A percentile compares a stretch with the other conserved stretches of the same genome.
These are phyloP conservation scores for Marcusenius ussheri DNA, from an alignment of 2,113 vertebrate genomes.

Conservation along the genomic window DNA sequence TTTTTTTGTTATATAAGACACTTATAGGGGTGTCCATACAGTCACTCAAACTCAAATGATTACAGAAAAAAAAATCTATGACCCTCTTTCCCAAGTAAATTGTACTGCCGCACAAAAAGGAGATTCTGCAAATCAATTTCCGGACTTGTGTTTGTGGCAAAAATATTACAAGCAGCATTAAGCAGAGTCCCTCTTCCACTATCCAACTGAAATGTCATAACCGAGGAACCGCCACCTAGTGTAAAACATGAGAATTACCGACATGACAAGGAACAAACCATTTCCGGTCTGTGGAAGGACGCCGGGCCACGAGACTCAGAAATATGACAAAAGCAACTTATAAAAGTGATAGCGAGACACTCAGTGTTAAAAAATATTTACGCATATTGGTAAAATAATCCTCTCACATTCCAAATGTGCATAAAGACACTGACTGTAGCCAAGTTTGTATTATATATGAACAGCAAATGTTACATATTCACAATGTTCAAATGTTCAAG, in stretches of 20 bases:
- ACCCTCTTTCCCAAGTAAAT: not conserved
- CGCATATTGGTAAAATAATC: not conserved
- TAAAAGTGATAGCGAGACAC: not conserved
- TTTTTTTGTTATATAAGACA: constrained; percentile 12
- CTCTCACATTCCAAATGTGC: not conserved
- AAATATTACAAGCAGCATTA: not conserved
- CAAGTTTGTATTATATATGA: not conserved
- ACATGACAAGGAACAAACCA: not conserved
- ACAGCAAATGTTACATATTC: not conserved
- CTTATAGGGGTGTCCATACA: not conserved
- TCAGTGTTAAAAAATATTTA: not conserved
- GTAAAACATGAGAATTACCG: not conserved
- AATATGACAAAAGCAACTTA: not conserved
- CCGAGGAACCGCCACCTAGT: not conserved
- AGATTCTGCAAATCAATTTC: not conserved
- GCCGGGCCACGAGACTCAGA: not conserved
- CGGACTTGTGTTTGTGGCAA: not conserved
- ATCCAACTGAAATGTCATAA: not conserved
- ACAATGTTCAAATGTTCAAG: constrained; percentile 15
- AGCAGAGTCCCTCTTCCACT: not conserved
- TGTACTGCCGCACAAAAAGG: not conserved
- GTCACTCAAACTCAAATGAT: not conserved
- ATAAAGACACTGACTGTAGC: not conserved
- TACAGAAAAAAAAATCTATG: not conserved
- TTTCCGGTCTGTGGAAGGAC: not conserved